Evolutionary conservation across 2,113 vertebrate genomes (phyloP).

Genomic region (Ceyx melanurus): DNA sequence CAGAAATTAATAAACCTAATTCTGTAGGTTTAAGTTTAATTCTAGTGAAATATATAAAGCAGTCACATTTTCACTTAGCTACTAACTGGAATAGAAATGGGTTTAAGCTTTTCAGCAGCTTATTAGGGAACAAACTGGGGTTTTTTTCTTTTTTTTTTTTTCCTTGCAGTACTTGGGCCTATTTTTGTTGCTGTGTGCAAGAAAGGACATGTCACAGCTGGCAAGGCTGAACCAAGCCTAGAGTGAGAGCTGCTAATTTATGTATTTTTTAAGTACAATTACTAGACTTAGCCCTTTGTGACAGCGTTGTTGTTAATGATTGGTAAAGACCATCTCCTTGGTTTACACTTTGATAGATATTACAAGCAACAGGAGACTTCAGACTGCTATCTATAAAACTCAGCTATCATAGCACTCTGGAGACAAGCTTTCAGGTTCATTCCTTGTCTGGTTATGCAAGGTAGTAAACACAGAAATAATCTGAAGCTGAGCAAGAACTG

Average conservation of each 20-base stretch:
- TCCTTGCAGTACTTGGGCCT: conserved; percentile 1
- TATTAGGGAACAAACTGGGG: conserved; percentile 67
- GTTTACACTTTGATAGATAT: conserved; percentile 76
- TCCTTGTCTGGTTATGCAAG: not conserved
- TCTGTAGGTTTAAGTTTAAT: conserved; percentile 89
- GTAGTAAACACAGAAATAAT: not conserved
- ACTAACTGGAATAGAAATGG: conserved; percentile 71
- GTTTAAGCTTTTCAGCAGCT: conserved; percentile 73
- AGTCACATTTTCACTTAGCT: conserved; percentile 84
- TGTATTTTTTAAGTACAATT: conserved; percentile 45
- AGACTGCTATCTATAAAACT: conserved; percentile 51
- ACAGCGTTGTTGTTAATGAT: conserved; percentile 76
- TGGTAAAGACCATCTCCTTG: conserved; percentile 55
- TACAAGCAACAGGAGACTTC: conserved; percentile 33
- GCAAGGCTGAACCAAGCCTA: conserved; percentile 46
- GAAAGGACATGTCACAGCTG: conserved; percentile 40
- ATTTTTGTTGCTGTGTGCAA: conserved; percentile 37
- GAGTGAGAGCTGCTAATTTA: conserved; percentile 20
- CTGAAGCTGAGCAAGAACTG: not conserved
- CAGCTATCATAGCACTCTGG: not conserved
- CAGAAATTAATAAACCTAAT: conserved; percentile 89
- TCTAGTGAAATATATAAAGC: conserved; percentile 87
- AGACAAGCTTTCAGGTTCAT: not conserved
- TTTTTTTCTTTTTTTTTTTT: conserved; percentile 1
- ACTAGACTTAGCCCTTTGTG: conserved; percentile 64